phyloP scores from a whole-genome alignment of 2,113 vertebrate genomes.

The Ictidomys tridecemlineatus region DNA sequence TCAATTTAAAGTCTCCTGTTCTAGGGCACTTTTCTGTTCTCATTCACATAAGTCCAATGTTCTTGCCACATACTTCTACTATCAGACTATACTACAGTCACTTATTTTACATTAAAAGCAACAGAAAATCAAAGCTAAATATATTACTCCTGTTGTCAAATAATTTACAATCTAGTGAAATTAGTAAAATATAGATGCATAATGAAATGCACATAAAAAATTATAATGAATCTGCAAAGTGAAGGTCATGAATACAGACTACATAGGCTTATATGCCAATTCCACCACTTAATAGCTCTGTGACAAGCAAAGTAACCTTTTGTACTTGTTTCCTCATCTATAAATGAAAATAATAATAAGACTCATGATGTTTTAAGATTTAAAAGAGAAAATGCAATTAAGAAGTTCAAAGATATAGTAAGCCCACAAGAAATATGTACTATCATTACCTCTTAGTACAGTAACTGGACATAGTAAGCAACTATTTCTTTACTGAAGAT shows the following conservation, averaged over 20 bases:
- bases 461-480: not conserved
- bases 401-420: not conserved
- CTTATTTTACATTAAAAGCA: not conserved
- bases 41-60: not conserved
- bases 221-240: not conserved
- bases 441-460: not conserved
- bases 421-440: not conserved
- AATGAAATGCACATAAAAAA: not conserved
- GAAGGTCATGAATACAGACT: not conserved
- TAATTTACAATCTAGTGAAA: constrained; percentile 30
- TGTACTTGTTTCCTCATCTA: constrained; percentile 23
- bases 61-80: not conserved
- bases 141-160: not conserved
- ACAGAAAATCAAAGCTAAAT: not conserved
- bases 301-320: constrained; percentile 6
- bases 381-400: constrained; percentile 17
- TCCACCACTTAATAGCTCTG: not conserved
- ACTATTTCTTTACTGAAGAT: constrained; percentile 2
- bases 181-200: not conserved
- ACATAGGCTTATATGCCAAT: not conserved
- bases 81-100: not conserved
- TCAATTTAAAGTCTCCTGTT: not conserved
- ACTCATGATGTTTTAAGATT: not conserved
- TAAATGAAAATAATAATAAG: not conserved
- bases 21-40: not conserved